These are phyloP conservation scores for Phoebastria nigripes DNA, from an alignment of 2,797 vertebrate species.

Conservation along the genomic window DNA sequence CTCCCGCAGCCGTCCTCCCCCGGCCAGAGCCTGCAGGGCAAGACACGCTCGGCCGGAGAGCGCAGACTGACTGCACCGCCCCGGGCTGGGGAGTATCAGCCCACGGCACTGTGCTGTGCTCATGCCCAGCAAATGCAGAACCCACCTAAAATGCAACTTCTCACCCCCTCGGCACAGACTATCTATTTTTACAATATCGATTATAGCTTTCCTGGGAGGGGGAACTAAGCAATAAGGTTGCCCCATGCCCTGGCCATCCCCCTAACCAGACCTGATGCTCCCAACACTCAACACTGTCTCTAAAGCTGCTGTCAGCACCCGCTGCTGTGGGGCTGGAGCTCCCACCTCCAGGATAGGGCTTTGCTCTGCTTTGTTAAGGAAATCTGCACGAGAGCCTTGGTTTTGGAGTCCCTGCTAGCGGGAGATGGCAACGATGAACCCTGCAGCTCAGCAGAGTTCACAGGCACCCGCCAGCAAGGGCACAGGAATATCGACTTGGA, in stretches of 20 bases:
- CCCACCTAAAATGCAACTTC: not conserved
- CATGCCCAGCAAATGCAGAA: not conserved
- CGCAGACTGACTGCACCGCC: not conserved
- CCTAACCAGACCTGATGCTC: not conserved
- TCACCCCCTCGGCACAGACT: not conserved
- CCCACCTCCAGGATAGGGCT: not conserved
- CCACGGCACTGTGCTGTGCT: not conserved
- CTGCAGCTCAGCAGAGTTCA: not conserved
- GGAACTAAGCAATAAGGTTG: not conserved
- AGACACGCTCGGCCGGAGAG: not conserved
- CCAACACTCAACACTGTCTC: not conserved
- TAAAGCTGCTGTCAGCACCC: not conserved
- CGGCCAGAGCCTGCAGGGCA: not conserved
- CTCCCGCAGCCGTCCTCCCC: no score
- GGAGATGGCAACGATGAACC: not conserved
- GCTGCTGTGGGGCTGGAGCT: not conserved
- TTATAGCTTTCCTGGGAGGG: not conserved
- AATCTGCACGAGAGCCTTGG: rapidly evolving
- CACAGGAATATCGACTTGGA: rapidly evolving
- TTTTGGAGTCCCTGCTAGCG: not conserved
- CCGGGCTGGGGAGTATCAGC: no score
- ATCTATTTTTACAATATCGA: not conserved
- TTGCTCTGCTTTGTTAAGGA: not conserved
- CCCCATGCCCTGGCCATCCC: no score
- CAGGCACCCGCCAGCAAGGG: not conserved